Percentiles rank a stretch among this genome's conserved stretches.
phyloP scores from a whole-genome alignment of 2,113 vertebrate species.

The Tiliqua scincoides region DNA sequence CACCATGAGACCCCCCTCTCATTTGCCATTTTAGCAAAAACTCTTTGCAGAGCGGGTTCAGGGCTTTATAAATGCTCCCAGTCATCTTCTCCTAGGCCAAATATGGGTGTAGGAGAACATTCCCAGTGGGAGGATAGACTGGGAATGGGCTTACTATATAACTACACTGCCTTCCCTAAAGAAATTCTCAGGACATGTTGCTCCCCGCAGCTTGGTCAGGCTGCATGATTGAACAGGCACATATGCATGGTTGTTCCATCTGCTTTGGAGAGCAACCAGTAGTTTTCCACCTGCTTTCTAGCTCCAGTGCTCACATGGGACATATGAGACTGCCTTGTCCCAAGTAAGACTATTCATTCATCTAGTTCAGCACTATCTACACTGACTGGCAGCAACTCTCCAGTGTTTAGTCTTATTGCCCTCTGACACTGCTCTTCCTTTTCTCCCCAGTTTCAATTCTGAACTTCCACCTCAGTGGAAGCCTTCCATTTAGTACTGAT shows the following conservation, averaged over 20 bases:
- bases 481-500: neutral
- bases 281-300: neutral
- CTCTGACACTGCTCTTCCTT: neutral
- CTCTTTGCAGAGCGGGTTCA: neutral
- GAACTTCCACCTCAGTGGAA: neutral
- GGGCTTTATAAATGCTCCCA: neutral
- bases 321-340: neutral
- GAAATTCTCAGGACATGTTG: neutral
- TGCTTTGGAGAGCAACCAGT: neutral
- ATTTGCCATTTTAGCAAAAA: neutral
- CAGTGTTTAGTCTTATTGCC: too few species aligned
- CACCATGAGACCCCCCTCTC: neutral
- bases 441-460: neutral
- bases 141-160: neutral
- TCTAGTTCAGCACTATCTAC: neutral
- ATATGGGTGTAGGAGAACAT: neutral
- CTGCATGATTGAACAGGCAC: neutral
- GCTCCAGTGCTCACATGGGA: neutral
- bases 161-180: neutral
- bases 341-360: neutral
- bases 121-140: neutral
- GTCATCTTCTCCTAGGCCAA: neutral
- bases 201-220: neutral
- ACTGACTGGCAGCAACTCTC: too few species aligned
- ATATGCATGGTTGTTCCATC: neutral